Base-by-base conservation (phyloP, 1,140 invertebrate species). In the Nomia melanderi region DNA sequence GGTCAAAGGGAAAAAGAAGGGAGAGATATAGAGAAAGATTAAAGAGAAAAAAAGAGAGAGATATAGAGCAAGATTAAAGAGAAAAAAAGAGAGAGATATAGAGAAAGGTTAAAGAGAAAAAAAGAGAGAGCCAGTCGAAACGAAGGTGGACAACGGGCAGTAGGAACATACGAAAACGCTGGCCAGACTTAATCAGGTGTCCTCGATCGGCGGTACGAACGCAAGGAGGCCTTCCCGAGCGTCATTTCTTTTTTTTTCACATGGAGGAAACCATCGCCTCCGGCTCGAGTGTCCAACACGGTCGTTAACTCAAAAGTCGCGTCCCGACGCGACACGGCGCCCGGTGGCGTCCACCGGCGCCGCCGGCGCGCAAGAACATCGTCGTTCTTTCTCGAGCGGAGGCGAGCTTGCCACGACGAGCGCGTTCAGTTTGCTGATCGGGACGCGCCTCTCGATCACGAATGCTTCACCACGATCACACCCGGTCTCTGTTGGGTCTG, bases 401-500 rank as follows among this genome's bases (percentile, higher is more conserved):
- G 71, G 54, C 70, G 60, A 79, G 29, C 31, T 60, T 47, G 44
- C 56, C 70, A 50, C 57, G 47, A 14, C 44, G 59, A 36, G 54
- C 75, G 63, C 79, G 72, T 75, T 85, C 86, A 88, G 47, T 87
- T 82, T 67, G 83, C 87, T 50, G 85, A 67, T 64, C 84, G 86
- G 53, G 81, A 64, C 62, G 77, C 79, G 78, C 88, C 74, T 80
- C 59, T 84, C 65, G 90, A 94, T 95, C 95, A 95, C 94, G 95
- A 96, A 81, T 93, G 93, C 89, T 97, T 97, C 60, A 96, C 96
- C 66, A 97, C 96, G 82, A 97, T 97, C 27, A 97, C 96, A 71
- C 96, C 96, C 12, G 96, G 96, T 83, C 96, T 94, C 79, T 96
- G 95, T 83, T 97, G 96, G 82, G 95, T 93, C 76, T 90, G 93